Percentiles rank a stretch among this genome's conserved stretches.
Evolutionary conservation across 2,888 invertebrate genomes (phyloP).

Genomic region (Drosophila atroscutellata): DNA sequence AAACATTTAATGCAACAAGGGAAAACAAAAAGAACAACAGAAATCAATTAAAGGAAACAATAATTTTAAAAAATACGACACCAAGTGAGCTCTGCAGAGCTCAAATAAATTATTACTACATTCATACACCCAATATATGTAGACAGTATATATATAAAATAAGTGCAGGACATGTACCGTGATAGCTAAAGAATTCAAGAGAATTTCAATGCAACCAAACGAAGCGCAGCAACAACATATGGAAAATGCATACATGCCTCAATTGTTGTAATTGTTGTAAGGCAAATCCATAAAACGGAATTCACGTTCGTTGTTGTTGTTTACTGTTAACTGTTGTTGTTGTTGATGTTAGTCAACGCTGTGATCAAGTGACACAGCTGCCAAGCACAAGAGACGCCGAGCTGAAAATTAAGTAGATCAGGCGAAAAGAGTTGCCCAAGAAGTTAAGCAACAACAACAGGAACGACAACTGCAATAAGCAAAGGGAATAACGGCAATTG

Average conservation of each 20-base stretch:
- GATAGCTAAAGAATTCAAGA: conserved; percentile 71
- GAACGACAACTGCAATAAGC: conserved; percentile 6
- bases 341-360: conserved; percentile 43
- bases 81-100: conserved; percentile 36
- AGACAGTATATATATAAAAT: conserved; percentile 3
- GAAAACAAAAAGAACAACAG: conserved; percentile 42
- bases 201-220: conserved; percentile 60
- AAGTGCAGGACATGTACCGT: conserved; percentile 32
- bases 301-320: conserved; percentile 38
- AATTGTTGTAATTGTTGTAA: conserved; percentile 58
- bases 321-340: conserved; percentile 44
- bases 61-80: conserved; percentile 58
- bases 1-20: conserved; percentile 43
- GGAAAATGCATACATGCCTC: conserved; percentile 33
- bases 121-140: conserved; percentile 13
- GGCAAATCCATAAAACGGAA: conserved; percentile 21
- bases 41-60: conserved; percentile 79
- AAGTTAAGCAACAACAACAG: conserved; percentile 6
- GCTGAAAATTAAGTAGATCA: conserved; percentile 16
- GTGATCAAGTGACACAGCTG: conserved; percentile 26
- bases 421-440: conserved; percentile 31
- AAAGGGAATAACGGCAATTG: conserved; percentile 11
- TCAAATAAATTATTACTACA: conserved; percentile 34
- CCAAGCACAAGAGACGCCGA: conserved; percentile 12
- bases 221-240: conserved; percentile 21